phyloP scores from a whole-genome alignment of 2,888 invertebrate genomes.

The Heliconius charithonia region DNA sequence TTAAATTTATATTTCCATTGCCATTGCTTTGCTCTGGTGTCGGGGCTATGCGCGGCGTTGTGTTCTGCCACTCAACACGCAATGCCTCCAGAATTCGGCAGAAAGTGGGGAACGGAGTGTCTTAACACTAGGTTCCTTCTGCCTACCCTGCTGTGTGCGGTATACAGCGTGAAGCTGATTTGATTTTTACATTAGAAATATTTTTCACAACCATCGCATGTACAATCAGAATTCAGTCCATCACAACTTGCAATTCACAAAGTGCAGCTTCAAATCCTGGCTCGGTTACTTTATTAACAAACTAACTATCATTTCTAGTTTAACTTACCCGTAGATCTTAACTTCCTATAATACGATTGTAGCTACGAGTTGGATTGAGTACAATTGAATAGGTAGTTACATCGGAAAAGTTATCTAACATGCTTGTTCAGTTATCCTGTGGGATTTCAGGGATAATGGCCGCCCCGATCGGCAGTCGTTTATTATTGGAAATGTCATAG shows the following conservation, averaged over 20 bases:
- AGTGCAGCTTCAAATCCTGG: not conserved
- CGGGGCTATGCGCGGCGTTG: too few species aligned
- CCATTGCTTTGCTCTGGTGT: too few species aligned
- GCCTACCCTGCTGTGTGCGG: too few species aligned
- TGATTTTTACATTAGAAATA: too few species aligned
- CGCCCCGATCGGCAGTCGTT: not conserved
- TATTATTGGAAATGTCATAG: slow-evolving; percentile 9
- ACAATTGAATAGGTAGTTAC: not conserved
- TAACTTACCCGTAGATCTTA: not conserved
- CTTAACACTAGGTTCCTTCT: too few species aligned
- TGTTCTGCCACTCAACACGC: too few species aligned
- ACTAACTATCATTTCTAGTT: not conserved
- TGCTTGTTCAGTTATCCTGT: slow-evolving; percentile 6
- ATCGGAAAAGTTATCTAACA: slow-evolving; percentile 15
- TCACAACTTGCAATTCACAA: not conserved
- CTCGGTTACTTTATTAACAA: too few species aligned
- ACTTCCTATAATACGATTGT: slow-evolving; percentile 4
- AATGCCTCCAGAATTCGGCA: too few species aligned
- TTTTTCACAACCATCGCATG: too few species aligned
- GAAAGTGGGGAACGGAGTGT: too few species aligned
- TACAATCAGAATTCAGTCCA: not conserved
- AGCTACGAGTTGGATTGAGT: not conserved
- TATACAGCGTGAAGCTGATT: too few species aligned
- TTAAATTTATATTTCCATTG: too few species aligned
- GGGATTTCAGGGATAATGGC: slow-evolving; percentile 7